A percentile compares a stretch with the other conserved stretches of the same genome.
These are phyloP conservation scores for Xanthia icteritia DNA, from an alignment of 2,888 invertebrate species.

Conservation along the genomic window DNA sequence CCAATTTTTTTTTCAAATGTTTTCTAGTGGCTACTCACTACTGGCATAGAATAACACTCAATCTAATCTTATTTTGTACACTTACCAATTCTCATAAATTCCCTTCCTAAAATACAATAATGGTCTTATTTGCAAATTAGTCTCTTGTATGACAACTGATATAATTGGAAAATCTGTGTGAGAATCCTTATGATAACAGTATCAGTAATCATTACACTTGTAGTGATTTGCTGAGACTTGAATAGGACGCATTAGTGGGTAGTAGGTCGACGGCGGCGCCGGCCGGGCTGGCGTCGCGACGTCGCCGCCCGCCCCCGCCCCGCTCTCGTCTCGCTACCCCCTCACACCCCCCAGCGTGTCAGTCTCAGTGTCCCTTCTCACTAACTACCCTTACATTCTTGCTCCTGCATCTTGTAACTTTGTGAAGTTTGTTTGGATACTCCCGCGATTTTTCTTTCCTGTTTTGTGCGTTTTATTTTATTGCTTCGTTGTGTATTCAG, in stretches of 20 bases:
- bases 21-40: neutral
- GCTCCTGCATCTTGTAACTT: constrained; percentile 47
- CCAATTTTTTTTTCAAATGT: neutral
- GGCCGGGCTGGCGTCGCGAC: constrained; percentile 89
- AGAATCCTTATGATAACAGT: constrained; percentile 64
- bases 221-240: constrained; percentile 64
- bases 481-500: constrained; percentile 2
- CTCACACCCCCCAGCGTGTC: constrained; percentile 59
- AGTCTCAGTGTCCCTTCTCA: constrained; percentile 68
- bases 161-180: constrained; percentile 32
- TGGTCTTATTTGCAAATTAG: constrained; percentile 6
- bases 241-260: constrained; percentile 71
- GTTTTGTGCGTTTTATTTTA: constrained; percentile 16
- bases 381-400: constrained; percentile 58
- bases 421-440: constrained; percentile 47
- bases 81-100: neutral
- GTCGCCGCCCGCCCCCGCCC: constrained; percentile 77
- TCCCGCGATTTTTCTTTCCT: constrained; percentile 9
- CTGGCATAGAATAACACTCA: neutral
- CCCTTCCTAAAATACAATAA: neutral
- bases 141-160: neutral
- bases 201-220: constrained; percentile 58
- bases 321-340: constrained; percentile 61
- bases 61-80: neutral
- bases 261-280: constrained; percentile 83